Evolutionary conservation across 2,113 vertebrate species (phyloP).

Genomic region (Prunella fulvescens): DNA sequence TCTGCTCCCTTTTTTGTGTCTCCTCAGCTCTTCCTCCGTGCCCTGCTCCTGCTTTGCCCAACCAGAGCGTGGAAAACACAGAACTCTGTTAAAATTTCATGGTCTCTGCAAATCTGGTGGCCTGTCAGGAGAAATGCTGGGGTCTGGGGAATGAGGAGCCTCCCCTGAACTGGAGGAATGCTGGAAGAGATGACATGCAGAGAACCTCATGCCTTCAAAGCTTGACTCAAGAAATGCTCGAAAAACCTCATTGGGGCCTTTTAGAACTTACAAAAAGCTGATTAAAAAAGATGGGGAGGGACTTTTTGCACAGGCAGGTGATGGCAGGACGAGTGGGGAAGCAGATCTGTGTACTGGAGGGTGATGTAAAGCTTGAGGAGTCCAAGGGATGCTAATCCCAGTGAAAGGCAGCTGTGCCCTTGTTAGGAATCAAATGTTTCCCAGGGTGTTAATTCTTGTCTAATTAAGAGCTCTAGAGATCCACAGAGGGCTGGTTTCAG

Average conservation of each 20-base stretch:
- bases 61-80: background rate
- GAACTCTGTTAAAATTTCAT: background rate
- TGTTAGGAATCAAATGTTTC: background rate
- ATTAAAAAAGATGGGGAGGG: background rate
- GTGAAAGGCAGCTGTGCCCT: background rate
- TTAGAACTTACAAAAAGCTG: background rate
- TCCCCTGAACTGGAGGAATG: background rate
- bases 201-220: accelerated
- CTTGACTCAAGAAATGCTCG: background rate
- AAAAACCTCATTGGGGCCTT: background rate
- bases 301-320: background rate
- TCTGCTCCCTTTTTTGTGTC: constrained; percentile 55
- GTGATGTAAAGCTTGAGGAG: background rate
- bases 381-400: background rate
- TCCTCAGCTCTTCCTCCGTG: background rate
- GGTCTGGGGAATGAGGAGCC: background rate
- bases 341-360: background rate
- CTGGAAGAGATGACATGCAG: background rate
- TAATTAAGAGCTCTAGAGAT: constrained; percentile 5
- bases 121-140: background rate
- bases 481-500: background rate
- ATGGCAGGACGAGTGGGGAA: background rate
- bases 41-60: background rate
- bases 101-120: background rate
- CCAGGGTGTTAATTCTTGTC: constrained; percentile 4